Evolutionary conservation across 2,888 invertebrate genomes (phyloP), one percentile per base, ranked within the genome.

Genomic region (Muscina levida): DNA sequence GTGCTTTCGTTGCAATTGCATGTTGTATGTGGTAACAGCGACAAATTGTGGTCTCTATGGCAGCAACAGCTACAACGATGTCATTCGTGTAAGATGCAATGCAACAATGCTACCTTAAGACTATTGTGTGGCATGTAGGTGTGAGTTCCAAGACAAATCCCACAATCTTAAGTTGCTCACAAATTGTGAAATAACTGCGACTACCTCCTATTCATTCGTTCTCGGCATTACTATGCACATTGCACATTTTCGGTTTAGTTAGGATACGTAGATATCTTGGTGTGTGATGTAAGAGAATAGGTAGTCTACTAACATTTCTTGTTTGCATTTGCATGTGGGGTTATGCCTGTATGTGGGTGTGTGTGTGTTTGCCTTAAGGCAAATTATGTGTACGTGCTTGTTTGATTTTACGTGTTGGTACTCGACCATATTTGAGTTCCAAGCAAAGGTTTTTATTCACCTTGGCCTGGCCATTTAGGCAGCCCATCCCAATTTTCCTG

Each of bases 371-470:
- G 68, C 76, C 48, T 51, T 68, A 44, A 72, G 72, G 72, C 66
- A 76, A 80, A 73, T 80, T 76, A 66, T 48, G 42, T 42, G 62
- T 76, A 80, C 79, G 79, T 80, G 79, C 72, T 80, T 72, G 51
- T 80, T 73, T 56, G 15, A 65, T 26, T 80, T 42, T 57, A 80
- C 76, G 72, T 76, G 79, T 65, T 66, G n/a, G 46, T 53, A 57
- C 66, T n/a, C 31, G 11, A 57, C 70, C 11, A 66, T 57, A 4
- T 62, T 31, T 42, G n/a, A 31, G 31, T 31, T 31, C 31, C 8
- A 31, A 5, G 46, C 17, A 46, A 17, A 22, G 15, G 2, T 48
- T 51, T 22, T 66, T 65, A 72, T 65, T 62, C 51, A 11, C 22
- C n/a, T 31, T n/a, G n/a, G n/a, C n/a, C n/a, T n/a, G 31, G 3